These are phyloP conservation scores for Bos javanicus DNA, from an alignment of 2,113 vertebrate genomes.

Conservation along the genomic window DNA sequence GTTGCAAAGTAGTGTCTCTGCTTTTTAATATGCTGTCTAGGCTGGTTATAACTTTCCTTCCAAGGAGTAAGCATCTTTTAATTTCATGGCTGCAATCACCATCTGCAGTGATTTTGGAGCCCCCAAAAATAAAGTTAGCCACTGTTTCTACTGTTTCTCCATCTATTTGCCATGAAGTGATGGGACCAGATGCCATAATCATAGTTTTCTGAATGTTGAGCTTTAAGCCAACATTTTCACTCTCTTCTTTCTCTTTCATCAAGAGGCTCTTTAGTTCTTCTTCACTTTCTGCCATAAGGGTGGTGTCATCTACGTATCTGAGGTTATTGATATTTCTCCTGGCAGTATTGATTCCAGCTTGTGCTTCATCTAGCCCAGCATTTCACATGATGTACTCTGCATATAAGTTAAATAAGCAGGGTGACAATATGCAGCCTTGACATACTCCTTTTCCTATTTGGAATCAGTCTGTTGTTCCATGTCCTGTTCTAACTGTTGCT, in stretches of 20 bases:
- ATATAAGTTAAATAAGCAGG: too few species aligned
- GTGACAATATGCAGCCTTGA: too few species aligned
- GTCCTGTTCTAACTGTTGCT: too few species aligned
- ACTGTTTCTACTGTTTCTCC: not conserved
- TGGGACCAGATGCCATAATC: not conserved
- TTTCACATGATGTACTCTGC: too few species aligned
- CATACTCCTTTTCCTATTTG: too few species aligned
- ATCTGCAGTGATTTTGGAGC: not conserved
- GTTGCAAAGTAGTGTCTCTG: not conserved
- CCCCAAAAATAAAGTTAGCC: rapidly evolving
- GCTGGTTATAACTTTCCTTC: not conserved
- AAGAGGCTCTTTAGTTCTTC: not conserved
- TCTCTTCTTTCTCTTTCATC: not conserved
- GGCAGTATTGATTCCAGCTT: not conserved
- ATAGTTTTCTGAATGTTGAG: not conserved
- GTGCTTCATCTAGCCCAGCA: not conserved
- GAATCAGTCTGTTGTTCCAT: too few species aligned
- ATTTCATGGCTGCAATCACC: not conserved
- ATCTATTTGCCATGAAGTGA: not conserved
- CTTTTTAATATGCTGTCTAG: not conserved
- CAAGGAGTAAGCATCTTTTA: not conserved
- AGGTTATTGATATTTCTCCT: not conserved
- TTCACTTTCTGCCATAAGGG: not conserved
- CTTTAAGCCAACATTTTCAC: not conserved
- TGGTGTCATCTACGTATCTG: not conserved